Base-by-base conservation (phyloP, 2,113 vertebrate genomes). In the Lophura nycthemera region DNA sequence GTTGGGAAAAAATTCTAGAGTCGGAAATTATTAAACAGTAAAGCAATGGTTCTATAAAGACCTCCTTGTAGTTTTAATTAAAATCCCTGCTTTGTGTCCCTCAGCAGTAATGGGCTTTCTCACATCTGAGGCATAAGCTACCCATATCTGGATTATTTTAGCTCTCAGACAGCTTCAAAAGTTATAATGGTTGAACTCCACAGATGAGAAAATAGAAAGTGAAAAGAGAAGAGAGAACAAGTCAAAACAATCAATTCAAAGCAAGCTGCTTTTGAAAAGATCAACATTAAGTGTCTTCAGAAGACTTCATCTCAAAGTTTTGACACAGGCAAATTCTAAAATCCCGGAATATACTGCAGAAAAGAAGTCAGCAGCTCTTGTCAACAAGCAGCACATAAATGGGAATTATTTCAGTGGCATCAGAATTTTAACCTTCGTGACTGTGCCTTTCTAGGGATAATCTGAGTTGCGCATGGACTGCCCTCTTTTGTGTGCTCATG, bases 281-380 rank as follows among this genome's bases (percentile, higher is more conserved):
- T 83, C 78, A 95, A 52, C 56, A 45, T 83, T 80, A 89, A 83
- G 95, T 18, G 47, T 83, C 70, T 96, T 81, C 88, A 93, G 85
- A 96, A 74, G 2, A 6, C 52, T 95, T 90, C 30, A 0, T 36
- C 88, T 75, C 63, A 75, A 80, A 66, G 50, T 75, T 88, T 88
- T 93, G 87, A 89, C 82, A 83, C 73, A 92, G 88, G 69, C 65
- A 69, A 77, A 78, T 45, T 92, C 66, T 78, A 52, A 92, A 92
- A 81, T 88, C 89, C 78, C 88, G 91, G 94, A 95, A 92, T 91
- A 56, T 27, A 21, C 19, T 29, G 61, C 10, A 57, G 65, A 74
- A 88, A 85, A 96, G 73, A 93, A 94, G 70, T 90, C 88, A 95
- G 91, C 88, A 96, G 80, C 50, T 86, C 78, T 94, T 92, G 86